Conservation (phyloP, 2,888 invertebrate species). For the Yponomeuta cagnagella region DNA sequence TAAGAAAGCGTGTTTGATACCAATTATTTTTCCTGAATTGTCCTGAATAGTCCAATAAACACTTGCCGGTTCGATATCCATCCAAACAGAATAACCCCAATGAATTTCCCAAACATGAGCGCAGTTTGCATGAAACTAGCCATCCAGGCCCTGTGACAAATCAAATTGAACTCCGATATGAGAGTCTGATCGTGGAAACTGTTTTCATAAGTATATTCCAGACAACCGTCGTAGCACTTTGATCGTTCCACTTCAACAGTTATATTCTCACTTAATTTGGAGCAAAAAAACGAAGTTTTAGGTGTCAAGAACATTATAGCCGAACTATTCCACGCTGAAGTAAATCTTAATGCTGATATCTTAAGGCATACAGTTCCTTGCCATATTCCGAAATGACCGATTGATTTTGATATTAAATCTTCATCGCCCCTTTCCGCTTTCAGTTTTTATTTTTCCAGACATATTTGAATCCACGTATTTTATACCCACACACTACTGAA, state of each 20-base stretch:
- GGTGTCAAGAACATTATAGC: conserved; percentile 43
- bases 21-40: no score
- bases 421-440: conserved; percentile 26
- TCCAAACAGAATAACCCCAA: conserved; percentile 40
- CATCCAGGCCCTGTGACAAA: conserved; percentile 44
- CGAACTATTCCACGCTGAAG: conserved; percentile 37
- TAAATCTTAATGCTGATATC: conserved; percentile 29
- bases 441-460: conserved; percentile 4
- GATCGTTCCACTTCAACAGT: conserved; percentile 29
- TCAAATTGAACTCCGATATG: conserved; percentile 39
- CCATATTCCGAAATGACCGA: conserved; percentile 45
- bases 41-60: neutral
- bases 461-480: neutral
- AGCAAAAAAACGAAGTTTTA: conserved; percentile 38
- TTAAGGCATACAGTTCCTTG: conserved; percentile 32
- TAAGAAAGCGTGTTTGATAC: no score
- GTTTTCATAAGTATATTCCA: conserved; percentile 34
- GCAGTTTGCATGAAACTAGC: conserved; percentile 42
- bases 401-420: conserved; percentile 44
- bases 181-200: conserved; percentile 36
- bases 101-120: conserved; percentile 42
- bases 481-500: neutral
- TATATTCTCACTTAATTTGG: conserved; percentile 27
- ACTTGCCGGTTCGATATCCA: conserved; percentile 52
- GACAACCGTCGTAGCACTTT: conserved; percentile 42